Evolutionary conservation across 2,113 vertebrate species (phyloP).

Genomic region (Chloropsis cyanopogon): DNA sequence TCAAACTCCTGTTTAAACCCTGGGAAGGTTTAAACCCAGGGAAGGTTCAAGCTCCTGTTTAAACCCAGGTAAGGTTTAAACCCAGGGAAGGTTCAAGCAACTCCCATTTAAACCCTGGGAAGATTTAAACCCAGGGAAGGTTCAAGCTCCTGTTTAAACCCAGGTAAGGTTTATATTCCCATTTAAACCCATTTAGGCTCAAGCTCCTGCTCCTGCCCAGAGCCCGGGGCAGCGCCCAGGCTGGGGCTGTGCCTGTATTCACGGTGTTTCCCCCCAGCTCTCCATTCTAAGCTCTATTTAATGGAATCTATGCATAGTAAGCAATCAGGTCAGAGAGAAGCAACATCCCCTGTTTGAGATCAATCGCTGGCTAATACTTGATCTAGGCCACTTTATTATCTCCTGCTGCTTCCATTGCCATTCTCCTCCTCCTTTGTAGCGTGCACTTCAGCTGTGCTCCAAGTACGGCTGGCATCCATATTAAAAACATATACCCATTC

Average conservation of each 20-base stretch:
- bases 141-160: too few species aligned
- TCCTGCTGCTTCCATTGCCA: constrained; percentile 77
- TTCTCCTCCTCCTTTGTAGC: constrained; percentile 78
- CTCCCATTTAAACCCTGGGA: neutral
- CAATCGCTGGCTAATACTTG: constrained; percentile 83
- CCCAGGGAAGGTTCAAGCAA: neutral
- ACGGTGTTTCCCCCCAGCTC: constrained; percentile 65
- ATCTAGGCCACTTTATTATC: constrained; percentile 89
- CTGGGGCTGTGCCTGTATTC: constrained; percentile 45
- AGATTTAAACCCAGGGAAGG: neutral
- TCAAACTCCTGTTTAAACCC: too few species aligned
- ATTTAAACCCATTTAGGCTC: neutral
- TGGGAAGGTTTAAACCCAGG: neutral
- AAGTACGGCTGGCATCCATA: constrained; percentile 85
- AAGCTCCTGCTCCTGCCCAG: rapidly evolving
- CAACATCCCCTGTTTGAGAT: constrained; percentile 81
- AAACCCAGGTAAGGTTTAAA: neutral
- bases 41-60: neutral
- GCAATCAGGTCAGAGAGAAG: constrained; percentile 79
- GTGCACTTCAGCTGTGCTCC: constrained; percentile 71
- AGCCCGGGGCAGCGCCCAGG: neutral
- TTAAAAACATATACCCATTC: constrained; percentile 98
- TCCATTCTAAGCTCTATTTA: constrained; percentile 82
- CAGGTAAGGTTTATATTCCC: neutral
- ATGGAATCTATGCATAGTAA: constrained; percentile 84